These are phyloP conservation scores for Agapetus fuscipes DNA, from an alignment of 2,888 invertebrate genomes.

Conservation along the genomic window DNA sequence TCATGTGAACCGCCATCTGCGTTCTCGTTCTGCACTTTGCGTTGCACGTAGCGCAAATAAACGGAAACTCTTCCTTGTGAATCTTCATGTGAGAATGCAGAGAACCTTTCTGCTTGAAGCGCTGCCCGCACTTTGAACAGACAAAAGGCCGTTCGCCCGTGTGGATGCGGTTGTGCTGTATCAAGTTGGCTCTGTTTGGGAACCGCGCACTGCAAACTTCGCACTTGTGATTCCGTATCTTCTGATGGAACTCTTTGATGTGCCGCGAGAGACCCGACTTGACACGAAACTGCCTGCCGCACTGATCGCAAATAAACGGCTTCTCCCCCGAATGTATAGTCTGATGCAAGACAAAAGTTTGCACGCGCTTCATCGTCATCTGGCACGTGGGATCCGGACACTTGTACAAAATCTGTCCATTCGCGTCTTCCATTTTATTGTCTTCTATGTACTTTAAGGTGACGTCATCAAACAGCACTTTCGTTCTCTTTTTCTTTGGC, in stretches of 20 bases:
- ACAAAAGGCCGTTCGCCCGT: conserved; percentile 49
- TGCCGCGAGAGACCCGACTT: conserved; percentile 54
- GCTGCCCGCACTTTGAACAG: conserved; percentile 50
- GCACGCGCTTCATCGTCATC: too few relatives aligned
- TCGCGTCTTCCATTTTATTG: too few relatives aligned
- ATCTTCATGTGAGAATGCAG: conserved; percentile 52
- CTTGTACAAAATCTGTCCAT: too few relatives aligned
- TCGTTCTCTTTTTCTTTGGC: too few relatives aligned
- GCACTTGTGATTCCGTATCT: conserved; percentile 49
- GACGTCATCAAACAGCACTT: too few relatives aligned
- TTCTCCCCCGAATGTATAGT: conserved; percentile 57
- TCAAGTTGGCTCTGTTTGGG: conserved; percentile 49
- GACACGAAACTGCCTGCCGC: conserved; percentile 57
- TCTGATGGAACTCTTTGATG: conserved; percentile 52
- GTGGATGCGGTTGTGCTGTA: conserved; percentile 50
- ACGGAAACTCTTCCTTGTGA: conserved; percentile 47
- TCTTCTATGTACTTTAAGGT: too few relatives aligned
- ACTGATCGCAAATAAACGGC: conserved; percentile 55
- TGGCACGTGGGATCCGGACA: not conserved
- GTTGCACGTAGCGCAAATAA: conserved; percentile 49
- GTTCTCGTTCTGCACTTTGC: conserved; percentile 50
- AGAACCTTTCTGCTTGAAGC: conserved; percentile 57
- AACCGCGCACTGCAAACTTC: conserved; percentile 45
- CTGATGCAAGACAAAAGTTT: conserved; percentile 52
- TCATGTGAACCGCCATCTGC: conserved; percentile 45